Conservation (phyloP, 2,113 vertebrate species). For the Amphilophus citrinellus region DNA sequence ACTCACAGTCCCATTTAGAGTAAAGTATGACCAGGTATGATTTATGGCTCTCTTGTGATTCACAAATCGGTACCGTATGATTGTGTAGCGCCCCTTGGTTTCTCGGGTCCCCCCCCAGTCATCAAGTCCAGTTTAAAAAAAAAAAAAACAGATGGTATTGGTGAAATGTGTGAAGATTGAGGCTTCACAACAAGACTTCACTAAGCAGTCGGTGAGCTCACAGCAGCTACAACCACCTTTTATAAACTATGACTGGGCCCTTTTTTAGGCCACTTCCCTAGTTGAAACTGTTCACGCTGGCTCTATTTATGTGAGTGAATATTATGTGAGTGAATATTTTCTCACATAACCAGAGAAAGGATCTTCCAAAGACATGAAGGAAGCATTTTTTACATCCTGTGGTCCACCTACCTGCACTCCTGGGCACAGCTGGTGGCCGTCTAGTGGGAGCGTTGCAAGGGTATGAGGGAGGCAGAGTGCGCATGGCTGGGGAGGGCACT, state of each 20-base stretch:
- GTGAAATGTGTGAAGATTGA: too few species aligned
- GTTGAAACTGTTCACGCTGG: neutral
- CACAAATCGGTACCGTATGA: too few species aligned
- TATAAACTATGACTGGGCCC: too few species aligned
- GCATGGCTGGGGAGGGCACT: slow-evolving; percentile 76
- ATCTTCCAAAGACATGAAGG: neutral
- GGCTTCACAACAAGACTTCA: too few species aligned
- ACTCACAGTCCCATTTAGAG: neutral
- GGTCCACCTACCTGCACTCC: slow-evolving; percentile 67
- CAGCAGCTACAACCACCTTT: too few species aligned
- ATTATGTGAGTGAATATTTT: neutral
- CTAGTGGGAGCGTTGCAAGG: slow-evolving; percentile 79
- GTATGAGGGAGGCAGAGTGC: slow-evolving; percentile 82
- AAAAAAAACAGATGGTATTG: too few species aligned
- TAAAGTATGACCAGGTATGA: neutral
- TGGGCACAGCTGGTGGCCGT: slow-evolving; percentile 80
- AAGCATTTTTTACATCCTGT: neutral
- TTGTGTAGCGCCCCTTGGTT: neutral
- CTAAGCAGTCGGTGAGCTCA: too few species aligned
- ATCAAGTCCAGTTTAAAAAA: too few species aligned
- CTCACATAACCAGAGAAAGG: neutral
- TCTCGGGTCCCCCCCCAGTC: neutral
- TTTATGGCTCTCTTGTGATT: neutral
- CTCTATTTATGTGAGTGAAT: neutral
- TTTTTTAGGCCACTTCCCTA: too few species aligned